Conservation (phyloP, 2,113 vertebrate genomes). For the Gopherus evgoodei region DNA sequence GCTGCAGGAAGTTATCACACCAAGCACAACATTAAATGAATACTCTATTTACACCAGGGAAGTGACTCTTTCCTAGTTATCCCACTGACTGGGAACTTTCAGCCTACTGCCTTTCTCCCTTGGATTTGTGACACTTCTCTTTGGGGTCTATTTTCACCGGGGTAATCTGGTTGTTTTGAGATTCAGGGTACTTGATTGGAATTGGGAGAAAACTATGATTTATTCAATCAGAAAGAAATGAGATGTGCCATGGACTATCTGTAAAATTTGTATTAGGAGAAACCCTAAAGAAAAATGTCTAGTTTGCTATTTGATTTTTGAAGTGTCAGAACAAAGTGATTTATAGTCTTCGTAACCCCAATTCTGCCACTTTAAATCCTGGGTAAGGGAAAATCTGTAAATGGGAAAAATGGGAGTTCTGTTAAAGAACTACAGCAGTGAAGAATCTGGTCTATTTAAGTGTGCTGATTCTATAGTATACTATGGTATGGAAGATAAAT, state of each 20-base stretch:
- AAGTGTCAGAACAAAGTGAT: background rate
- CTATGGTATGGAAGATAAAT: background rate
- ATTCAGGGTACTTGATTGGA: conserved; percentile 6
- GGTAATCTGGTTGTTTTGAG: background rate
- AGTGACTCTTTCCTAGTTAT: background rate
- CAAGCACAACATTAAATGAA: background rate
- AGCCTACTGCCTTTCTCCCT: background rate
- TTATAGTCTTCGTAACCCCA: background rate
- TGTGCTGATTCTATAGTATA: background rate
- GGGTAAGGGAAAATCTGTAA: background rate
- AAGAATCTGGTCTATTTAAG: background rate
- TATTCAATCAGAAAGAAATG: background rate
- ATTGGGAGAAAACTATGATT: background rate
- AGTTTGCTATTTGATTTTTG: background rate
- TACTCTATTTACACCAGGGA: background rate
- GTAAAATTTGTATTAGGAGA: background rate
- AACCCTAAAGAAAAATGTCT: background rate
- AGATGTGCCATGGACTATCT: background rate
- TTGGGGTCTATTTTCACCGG: background rate
- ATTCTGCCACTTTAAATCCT: background rate
- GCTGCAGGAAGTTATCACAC: background rate
- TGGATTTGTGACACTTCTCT: background rate
- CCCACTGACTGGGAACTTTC: background rate
- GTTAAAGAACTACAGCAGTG: background rate
- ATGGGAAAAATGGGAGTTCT: background rate